Evolutionary conservation across 2,888 invertebrate genomes (phyloP).

Genomic region (Heliconius ethilla): DNA sequence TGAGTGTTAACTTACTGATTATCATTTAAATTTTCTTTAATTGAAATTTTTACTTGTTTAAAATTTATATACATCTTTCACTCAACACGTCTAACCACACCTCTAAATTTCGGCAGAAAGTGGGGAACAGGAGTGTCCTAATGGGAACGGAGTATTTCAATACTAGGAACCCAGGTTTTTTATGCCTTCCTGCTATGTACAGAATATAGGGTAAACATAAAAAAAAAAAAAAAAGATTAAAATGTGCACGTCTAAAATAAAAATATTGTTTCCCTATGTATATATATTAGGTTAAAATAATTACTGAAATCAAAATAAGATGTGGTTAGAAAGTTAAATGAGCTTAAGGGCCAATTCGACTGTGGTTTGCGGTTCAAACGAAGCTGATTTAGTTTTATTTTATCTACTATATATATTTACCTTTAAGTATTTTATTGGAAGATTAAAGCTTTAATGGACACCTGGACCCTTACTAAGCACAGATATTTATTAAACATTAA

Average conservation of each 20-base stretch:
- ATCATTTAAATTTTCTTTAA: not conserved
- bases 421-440: not conserved
- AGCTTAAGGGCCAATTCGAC: constrained; percentile 37
- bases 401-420: constrained; percentile 6
- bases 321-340: constrained; percentile 41
- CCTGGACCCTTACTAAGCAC: no score
- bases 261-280: not conserved
- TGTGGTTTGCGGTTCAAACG: constrained; percentile 37
- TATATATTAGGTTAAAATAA: not conserved
- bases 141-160: no score
- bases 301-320: constrained; percentile 14
- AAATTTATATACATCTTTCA: no score
- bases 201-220: no score
- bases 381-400: constrained; percentile 29
- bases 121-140: no score
- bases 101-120: no score
- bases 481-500: no score
- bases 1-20: not conserved
- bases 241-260: no score
- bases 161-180: no score
- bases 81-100: no score
- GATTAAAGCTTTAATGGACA: not conserved
- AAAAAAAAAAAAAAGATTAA: no score
- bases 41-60: not conserved
- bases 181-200: no score